These are phyloP conservation scores for Silurus lanzhouensis DNA, from an alignment of 2,797 vertebrate genomes.

Conservation along the genomic window DNA sequence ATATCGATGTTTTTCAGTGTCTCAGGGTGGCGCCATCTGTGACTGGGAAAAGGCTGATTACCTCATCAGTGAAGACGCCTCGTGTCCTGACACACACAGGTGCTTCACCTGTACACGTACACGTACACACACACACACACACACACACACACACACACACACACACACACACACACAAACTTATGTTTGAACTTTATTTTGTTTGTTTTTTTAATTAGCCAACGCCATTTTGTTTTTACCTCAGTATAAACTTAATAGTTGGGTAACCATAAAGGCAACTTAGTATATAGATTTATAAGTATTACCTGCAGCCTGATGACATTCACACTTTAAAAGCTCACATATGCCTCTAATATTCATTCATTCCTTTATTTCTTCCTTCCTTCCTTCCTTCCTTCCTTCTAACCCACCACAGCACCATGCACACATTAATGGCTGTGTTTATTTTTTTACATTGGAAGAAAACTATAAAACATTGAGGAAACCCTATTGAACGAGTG, in stretches of 20 bases:
- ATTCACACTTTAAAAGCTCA: neutral
- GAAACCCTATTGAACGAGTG: neutral
- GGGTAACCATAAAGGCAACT: neutral
- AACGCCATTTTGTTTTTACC: too few relatives aligned
- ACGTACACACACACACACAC: neutral
- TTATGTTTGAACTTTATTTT: too few relatives aligned
- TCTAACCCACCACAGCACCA: neutral
- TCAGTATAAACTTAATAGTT: neutral
- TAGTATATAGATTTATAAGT: neutral
- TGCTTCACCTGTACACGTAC: constrained; percentile 47
- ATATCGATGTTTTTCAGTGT: constrained; percentile 63
- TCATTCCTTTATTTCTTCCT: neutral
- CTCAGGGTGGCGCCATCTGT: constrained; percentile 73
- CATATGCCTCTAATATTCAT: neutral
- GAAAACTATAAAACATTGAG: neutral
- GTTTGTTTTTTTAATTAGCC: too few relatives aligned
- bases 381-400: neutral
- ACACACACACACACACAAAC: too few relatives aligned
- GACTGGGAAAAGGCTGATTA: constrained; percentile 76
- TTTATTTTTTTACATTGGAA: neutral
- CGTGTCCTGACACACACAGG: constrained; percentile 85
- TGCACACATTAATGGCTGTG: neutral
- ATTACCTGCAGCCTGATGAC: neutral
- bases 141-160: too few relatives aligned
- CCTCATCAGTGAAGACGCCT: constrained; percentile 86